Evolutionary conservation across 2,113 vertebrate species (phyloP), one percentile per base, ranked within the genome.

Genomic region (Nycticryphes semicollaris): DNA sequence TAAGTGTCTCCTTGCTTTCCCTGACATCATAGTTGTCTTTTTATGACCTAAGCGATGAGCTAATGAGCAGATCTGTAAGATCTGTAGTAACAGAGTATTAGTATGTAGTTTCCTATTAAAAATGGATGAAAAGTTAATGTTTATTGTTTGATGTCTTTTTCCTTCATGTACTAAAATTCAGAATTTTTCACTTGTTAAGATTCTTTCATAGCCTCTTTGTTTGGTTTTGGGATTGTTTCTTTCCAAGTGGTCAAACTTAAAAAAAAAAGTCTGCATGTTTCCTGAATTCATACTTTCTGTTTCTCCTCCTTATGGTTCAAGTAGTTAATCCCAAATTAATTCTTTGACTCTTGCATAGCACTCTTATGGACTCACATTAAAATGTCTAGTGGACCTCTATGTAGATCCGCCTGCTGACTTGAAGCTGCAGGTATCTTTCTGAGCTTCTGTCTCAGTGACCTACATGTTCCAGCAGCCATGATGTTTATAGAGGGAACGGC

Each of bases 1-100:
- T 99, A 98, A 99, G 99, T 84, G 25, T 63, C 68, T 67, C 63
- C 35, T 66, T 66, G 57, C 90, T 93, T 96, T 87, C 57, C 51
- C 48, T 50, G 70, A 30, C 54, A 70, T 77, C 33, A 0, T 82
- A 56, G 14, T 68, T 94, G 50, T 86, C 92, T 62, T 50, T 45
- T 87, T 79, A 39, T 84, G 68, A 63, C 37, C 20, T 74, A 2
- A 17, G 20, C 19, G 2, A 76, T 84, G 76, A 95, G 50, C 47
- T 94, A 45, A 62, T 59, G 63, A 91, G 59, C 69, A 84, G 59
- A 74, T 86, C 63, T 92, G 20, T 83, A 78, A 48, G 18, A 60
- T 66, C 82, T 41, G 51, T 93, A 84, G 59, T 39, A 48, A 53
- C 88, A 87, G 17, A 53, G 16, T 84, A 31, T 72, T 39, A 24